Conservation (phyloP, 2,113 vertebrate genomes). For the Clarias magur region DNA sequence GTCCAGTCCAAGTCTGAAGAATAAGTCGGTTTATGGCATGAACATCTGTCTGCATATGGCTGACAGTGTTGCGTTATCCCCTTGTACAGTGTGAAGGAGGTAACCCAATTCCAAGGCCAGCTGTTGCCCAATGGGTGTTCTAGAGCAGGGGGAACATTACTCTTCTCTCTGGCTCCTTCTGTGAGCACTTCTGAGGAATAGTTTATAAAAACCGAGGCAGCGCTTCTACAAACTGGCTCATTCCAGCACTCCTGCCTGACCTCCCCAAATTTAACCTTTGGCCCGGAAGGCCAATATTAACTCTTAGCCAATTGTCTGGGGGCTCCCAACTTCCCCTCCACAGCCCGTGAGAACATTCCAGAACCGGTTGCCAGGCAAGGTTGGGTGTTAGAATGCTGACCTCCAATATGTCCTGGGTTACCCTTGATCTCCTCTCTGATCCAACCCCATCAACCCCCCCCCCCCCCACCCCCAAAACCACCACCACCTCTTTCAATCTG, state of each 20-base stretch:
- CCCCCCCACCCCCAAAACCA: slow-evolving; percentile 10
- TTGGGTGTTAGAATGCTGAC: slow-evolving; percentile 60
- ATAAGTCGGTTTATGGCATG: slow-evolving; percentile 45
- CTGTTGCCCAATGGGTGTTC: slow-evolving; percentile 57
- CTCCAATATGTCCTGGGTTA: slow-evolving; percentile 60
- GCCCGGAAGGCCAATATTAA: slow-evolving; percentile 68
- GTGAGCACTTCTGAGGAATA: slow-evolving; percentile 46
- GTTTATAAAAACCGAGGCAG: slow-evolving; percentile 54
- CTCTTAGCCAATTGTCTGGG: slow-evolving; percentile 59
- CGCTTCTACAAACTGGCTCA: slow-evolving; percentile 53
- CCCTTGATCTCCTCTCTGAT: slow-evolving; percentile 56
- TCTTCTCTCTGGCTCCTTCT: slow-evolving; percentile 51
- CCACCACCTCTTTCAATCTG: neutral
- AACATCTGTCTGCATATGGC: slow-evolving; percentile 55
- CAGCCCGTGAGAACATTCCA: slow-evolving; percentile 65
- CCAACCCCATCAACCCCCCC: neutral
- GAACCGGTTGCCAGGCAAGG: slow-evolving; percentile 58
- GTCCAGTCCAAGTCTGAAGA: slow-evolving; percentile 39
- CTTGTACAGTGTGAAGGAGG: slow-evolving; percentile 56
- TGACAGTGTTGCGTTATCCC: slow-evolving; percentile 48
- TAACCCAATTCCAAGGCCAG: slow-evolving; percentile 54
- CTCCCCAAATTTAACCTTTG: slow-evolving; percentile 63
- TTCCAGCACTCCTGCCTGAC: slow-evolving; percentile 60
- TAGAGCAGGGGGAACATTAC: slow-evolving; percentile 50
- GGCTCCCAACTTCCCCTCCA: slow-evolving; percentile 51